Conservation (phyloP, 2,113 vertebrate genomes). For the Cygnus buccinator region DNA sequence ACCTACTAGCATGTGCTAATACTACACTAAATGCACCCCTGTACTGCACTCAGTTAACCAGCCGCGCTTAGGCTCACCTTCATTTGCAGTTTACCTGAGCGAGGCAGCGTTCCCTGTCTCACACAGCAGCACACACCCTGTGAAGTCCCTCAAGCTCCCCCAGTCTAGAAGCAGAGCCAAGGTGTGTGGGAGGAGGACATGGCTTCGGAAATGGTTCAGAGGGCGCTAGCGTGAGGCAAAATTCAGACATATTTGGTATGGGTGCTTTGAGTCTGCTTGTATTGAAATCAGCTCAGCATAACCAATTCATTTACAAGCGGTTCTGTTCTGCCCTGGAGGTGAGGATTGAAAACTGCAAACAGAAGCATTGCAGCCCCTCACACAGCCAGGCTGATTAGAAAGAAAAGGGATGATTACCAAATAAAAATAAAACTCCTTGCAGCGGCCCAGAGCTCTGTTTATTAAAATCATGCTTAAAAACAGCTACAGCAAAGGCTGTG, state of each 20-base stretch:
- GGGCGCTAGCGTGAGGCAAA: neutral
- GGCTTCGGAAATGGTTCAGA: neutral
- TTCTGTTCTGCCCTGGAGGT: slow-evolving; percentile 6
- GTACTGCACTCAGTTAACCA: neutral
- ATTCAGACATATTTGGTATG: neutral
- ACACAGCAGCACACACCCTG: neutral
- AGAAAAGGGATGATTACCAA: neutral
- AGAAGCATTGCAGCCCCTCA: neutral
- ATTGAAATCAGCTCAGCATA: neutral
- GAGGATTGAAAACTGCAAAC: neutral
- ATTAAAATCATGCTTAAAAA: neutral
- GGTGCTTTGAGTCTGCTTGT: neutral
- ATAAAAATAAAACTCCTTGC: neutral
- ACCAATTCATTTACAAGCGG: neutral
- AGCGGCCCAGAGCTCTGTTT: neutral
- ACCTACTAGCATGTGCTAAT: no score
- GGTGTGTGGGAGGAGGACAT: rapidly evolving
- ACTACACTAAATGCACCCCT: no score
- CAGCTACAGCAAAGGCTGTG: neutral
- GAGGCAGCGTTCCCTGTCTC: neutral
- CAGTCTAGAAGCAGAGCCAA: rapidly evolving
- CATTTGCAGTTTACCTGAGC: neutral
- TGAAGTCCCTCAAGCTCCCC: neutral
- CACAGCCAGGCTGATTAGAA: neutral
- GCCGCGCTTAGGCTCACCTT: neutral